These are phyloP conservation scores for Melopsittacus undulatus DNA, from an alignment of 2,797 vertebrate species.

Conservation along the genomic window DNA sequence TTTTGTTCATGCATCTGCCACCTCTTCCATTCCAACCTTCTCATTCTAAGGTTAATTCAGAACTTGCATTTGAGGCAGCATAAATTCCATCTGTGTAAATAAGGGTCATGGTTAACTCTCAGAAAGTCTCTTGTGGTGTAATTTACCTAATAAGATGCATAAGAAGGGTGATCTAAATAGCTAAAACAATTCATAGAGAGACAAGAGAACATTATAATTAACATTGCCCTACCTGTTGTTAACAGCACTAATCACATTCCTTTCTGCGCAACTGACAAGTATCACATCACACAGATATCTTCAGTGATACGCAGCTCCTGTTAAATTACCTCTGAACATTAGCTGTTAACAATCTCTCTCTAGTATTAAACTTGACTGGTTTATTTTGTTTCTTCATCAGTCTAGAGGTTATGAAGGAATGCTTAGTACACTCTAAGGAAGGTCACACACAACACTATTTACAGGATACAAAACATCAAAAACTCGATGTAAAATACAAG, in stretches of 20 bases:
- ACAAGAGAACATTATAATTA: background rate
- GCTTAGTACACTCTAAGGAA: background rate
- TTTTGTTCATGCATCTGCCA: background rate
- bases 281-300: background rate
- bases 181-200: background rate
- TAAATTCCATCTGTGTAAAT: background rate
- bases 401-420: background rate
- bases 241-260: background rate
- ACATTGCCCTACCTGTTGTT: background rate
- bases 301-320: background rate
- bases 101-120: background rate
- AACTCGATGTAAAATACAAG: background rate
- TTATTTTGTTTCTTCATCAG: background rate
- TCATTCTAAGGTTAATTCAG: background rate
- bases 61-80: background rate
- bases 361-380: background rate
- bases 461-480: background rate
- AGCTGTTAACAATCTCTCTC: background rate
- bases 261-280: background rate
- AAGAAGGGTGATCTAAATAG: background rate
- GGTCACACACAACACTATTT: background rate
- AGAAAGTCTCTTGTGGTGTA: background rate
- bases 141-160: background rate
- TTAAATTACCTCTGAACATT: background rate
- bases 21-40: background rate